Evolutionary conservation across 2,888 invertebrate genomes (phyloP).

Genomic region (Drosophila basisetae): DNA sequence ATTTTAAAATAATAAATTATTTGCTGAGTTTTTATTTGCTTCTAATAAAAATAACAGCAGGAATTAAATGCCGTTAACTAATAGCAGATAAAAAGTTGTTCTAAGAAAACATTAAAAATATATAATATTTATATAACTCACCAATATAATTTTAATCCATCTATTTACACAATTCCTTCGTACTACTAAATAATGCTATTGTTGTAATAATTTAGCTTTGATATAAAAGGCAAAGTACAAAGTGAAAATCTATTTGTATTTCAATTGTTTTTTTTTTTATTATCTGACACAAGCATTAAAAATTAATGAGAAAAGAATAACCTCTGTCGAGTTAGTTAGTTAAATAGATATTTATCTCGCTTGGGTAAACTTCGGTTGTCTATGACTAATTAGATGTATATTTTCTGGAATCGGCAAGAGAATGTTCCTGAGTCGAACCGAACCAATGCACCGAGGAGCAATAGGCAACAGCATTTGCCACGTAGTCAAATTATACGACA

Average conservation of each 20-base stretch:
- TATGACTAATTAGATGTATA: background rate
- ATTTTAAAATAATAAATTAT: background rate
- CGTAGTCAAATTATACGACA: background rate
- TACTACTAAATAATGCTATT: background rate
- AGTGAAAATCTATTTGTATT: background rate
- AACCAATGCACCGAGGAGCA: background rate
- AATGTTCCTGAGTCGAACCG: background rate
- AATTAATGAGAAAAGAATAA: background rate
- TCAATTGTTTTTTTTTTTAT: background rate
- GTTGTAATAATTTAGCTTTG: background rate
- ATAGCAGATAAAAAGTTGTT: background rate
- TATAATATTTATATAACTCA: background rate
- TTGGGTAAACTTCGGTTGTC: no score
- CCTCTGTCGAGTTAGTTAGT: background rate
- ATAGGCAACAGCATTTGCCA: background rate
- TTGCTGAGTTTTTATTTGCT: background rate
- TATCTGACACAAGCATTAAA: background rate
- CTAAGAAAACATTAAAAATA: background rate
- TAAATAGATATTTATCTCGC: background rate
- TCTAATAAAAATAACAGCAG: background rate
- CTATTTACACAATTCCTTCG: background rate
- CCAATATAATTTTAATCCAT: background rate
- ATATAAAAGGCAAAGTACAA: constrained; percentile 1
- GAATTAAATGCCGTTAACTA: background rate
- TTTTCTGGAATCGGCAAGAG: background rate